These are phyloP conservation scores for Dendrocincla tyrannina DNA, from an alignment of 2,797 vertebrate species.

Conservation along the genomic window DNA sequence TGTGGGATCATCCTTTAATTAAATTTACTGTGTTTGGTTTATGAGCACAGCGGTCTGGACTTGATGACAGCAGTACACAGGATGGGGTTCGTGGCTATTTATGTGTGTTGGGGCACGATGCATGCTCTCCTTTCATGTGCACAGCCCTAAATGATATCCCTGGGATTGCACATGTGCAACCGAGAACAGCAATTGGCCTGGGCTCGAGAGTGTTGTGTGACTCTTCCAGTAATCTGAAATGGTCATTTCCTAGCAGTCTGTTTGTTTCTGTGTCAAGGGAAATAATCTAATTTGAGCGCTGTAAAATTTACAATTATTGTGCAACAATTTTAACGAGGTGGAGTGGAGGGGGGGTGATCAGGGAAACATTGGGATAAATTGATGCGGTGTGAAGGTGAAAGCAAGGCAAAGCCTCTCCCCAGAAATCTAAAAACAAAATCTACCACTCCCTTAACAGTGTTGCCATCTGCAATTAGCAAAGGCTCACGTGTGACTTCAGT, in stretches of 20 bases:
- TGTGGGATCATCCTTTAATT: conserved; percentile 49
- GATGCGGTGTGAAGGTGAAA: conserved; percentile 2
- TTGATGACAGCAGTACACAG: conserved; percentile 49
- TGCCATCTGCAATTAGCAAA: conserved; percentile 16
- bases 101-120: background rate
- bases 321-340: background rate
- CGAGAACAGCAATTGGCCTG: conserved; percentile 2
- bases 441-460: background rate
- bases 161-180: background rate
- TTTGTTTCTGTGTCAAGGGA: conserved; percentile 64
- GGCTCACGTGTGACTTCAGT: background rate
- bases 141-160: background rate
- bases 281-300: conserved; percentile 44
- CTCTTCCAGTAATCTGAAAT: conserved; percentile 59
- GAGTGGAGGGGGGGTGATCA: background rate
- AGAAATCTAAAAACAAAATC: background rate
- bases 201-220: background rate
- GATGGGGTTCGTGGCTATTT: conserved; percentile 18
- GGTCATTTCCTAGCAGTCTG: conserved; percentile 67
- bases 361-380: background rate
- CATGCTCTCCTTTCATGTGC: background rate
- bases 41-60: conserved; percentile 7
- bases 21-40: conserved; percentile 50
- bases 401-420: background rate
- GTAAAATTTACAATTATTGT: conserved; percentile 60